Conservation (phyloP, 1,140 invertebrate species). For the Drosophila sp. region DNA sequence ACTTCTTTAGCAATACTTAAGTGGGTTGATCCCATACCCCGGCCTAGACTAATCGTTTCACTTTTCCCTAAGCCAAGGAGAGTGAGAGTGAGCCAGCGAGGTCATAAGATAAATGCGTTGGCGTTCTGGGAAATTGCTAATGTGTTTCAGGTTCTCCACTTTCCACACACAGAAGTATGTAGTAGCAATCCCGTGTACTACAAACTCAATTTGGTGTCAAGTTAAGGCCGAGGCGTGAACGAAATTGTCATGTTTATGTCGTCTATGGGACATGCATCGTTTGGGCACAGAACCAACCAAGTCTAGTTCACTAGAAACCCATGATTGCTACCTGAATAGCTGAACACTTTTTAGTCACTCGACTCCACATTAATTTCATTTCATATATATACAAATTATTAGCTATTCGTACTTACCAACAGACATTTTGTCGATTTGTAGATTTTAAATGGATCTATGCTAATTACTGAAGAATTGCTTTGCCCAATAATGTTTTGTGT, state of each 20-base stretch:
- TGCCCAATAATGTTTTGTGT: neutral
- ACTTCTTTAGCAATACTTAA: constrained; percentile 49
- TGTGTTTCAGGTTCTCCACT: constrained; percentile 43
- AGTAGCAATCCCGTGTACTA: constrained; percentile 25
- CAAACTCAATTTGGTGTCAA: constrained; percentile 60
- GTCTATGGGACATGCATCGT: constrained; percentile 53
- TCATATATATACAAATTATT: neutral
- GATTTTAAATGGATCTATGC: neutral
- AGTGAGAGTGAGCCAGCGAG: neutral
- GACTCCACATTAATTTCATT: no score
- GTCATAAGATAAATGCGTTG: constrained; percentile 71
- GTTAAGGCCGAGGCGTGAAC: constrained; percentile 61
- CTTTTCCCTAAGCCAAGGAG: neutral
- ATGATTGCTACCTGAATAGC: no score
- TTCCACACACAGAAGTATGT: constrained; percentile 40
- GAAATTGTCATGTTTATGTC: constrained; percentile 70
- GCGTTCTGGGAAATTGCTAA: constrained; percentile 79
- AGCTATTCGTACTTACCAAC: constrained; percentile 55
- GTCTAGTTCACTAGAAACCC: no score
- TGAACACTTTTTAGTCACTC: no score
- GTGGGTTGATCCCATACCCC: constrained; percentile 60
- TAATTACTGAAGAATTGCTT: constrained; percentile 26
- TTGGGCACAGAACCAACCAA: neutral
- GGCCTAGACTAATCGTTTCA: constrained; percentile 65
- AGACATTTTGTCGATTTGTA: constrained; percentile 45